Conservation (phyloP, 2,888 invertebrate species). For the Perizoma flavofasciatum region DNA sequence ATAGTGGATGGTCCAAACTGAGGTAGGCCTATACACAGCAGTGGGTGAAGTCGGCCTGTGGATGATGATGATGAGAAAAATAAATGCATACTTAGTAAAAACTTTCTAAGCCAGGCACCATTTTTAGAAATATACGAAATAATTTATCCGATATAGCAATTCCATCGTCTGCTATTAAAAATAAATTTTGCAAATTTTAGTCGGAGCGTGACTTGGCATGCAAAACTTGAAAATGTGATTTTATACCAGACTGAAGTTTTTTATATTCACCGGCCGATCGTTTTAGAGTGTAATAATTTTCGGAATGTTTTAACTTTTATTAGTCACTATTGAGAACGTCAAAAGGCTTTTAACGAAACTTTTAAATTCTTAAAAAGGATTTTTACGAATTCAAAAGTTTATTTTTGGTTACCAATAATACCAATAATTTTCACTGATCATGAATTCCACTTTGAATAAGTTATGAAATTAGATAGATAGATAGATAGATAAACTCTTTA, state of each 20-base stretch:
- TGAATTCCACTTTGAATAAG: conserved; percentile 25
- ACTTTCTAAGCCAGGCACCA: not conserved
- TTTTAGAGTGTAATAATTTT: conserved; percentile 26
- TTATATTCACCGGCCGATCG: conserved; percentile 33
- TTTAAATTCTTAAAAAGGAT: conserved; percentile 14
- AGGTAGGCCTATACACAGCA: too few species aligned
- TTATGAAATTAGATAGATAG: conserved; percentile 4
- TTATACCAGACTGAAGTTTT: conserved; percentile 28
- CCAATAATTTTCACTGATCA: conserved; percentile 19
- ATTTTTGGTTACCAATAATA: not conserved
- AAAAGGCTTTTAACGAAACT: conserved; percentile 45
- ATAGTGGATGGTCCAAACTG: too few species aligned
- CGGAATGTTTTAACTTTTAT: conserved; percentile 31
- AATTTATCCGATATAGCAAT: conserved; percentile 35
- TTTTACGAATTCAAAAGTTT: too few species aligned
- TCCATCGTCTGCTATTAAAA: conserved; percentile 43
- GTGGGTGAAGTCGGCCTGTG: too few species aligned
- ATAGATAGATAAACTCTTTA: conserved; percentile 3
- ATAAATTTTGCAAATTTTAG: conserved; percentile 41
- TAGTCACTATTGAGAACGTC: conserved; percentile 39
- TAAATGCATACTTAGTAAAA: not conserved
- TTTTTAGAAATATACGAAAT: conserved; percentile 27
- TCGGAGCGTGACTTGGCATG: conserved; percentile 46
- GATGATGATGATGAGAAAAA: too few species aligned
- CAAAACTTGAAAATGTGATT: conserved; percentile 36